Evolutionary conservation across 2,113 vertebrate species (phyloP).

Genomic region (Heptranchias perlo): DNA sequence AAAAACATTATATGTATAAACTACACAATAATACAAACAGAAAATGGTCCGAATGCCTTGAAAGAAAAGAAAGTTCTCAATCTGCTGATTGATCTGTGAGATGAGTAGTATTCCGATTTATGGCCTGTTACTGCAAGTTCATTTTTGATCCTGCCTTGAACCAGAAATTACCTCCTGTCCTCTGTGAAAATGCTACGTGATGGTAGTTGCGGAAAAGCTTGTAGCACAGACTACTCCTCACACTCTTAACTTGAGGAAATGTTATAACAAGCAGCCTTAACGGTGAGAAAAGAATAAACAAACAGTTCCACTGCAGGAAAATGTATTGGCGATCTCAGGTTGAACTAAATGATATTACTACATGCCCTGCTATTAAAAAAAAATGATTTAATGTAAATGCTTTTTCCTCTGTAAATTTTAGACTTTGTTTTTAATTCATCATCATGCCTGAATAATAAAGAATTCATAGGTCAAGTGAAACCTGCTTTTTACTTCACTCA

Average conservation of each 20-base stretch:
- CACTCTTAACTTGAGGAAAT: not conserved
- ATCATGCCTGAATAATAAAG: not conserved
- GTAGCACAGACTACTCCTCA: not conserved
- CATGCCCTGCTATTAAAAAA: not conserved
- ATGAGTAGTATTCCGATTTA: not conserved
- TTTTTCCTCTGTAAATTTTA: not conserved
- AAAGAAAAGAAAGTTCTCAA: not conserved
- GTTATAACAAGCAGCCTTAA: not conserved
- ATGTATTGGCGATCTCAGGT: not conserved
- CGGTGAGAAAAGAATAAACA: not conserved
- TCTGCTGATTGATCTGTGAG: not conserved
- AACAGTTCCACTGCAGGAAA: not conserved
- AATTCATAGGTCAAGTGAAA: not conserved
- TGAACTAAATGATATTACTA: not conserved
- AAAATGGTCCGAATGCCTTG: not conserved
- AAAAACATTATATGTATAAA: not conserved
- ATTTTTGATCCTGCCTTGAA: not conserved
- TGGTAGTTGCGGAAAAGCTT: not conserved
- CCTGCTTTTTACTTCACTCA: not conserved
- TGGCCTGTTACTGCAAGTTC: not conserved
- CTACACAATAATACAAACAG: not conserved
- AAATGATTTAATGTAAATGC: not conserved
- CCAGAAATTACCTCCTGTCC: not conserved
- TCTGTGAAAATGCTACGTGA: not conserved
- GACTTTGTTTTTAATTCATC: not conserved